phyloP scores from a whole-genome alignment of 2,888 invertebrate genomes.

The Psylliodes chrysocephalus region DNA sequence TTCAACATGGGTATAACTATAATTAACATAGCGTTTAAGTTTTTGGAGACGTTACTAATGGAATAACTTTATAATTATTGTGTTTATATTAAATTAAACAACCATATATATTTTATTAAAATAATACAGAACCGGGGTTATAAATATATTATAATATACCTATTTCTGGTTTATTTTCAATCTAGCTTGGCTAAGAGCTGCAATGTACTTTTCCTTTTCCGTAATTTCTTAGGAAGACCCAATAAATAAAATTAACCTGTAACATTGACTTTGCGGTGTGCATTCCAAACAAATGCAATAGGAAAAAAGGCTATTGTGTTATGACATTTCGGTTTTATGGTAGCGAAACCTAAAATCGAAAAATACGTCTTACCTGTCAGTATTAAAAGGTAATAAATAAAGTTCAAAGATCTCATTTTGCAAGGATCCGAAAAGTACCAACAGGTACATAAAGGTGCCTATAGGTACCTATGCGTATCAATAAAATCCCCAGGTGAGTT shows the following conservation, averaged over 20 bases:
- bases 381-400: conserved; percentile 47
- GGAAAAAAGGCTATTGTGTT: conserved; percentile 16
- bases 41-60: no score
- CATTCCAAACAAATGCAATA: conserved; percentile 9
- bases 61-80: no score
- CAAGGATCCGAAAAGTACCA: conserved; percentile 24
- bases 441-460: conserved; percentile 41
- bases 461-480: conserved; percentile 21
- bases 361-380: conserved; percentile 42
- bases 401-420: conserved; percentile 40
- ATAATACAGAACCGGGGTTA: no score
- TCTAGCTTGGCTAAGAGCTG: no score
- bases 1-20: conserved; percentile 11
- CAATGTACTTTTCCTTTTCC: no score
- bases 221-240: conserved; percentile 7
- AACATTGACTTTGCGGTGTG: conserved; percentile 8
- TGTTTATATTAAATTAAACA: no score
- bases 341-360: conserved; percentile 28
- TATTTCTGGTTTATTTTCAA: no score
- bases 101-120: no score
- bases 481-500: conserved; percentile 41
- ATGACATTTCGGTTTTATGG: conserved; percentile 42
- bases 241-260: conserved; percentile 24
- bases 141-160: no score
- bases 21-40: conserved; percentile 2